A percentile compares a stretch with the other conserved stretches of the same genome.
Conservation (phyloP, 2,888 invertebrate species). For the Pristionchus exspectatus region DNA sequence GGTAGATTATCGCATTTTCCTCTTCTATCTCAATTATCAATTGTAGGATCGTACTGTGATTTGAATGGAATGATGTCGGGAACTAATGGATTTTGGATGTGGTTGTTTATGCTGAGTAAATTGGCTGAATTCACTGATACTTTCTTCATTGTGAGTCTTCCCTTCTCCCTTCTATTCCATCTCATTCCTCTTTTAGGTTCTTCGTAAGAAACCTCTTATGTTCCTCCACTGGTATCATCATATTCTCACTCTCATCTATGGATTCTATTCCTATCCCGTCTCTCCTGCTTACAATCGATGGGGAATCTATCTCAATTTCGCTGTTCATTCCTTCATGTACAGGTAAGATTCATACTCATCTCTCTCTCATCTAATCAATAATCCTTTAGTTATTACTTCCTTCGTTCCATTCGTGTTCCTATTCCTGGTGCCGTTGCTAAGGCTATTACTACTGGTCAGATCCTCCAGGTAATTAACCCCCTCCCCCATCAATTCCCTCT, state of each 20-base stretch:
- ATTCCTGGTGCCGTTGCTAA: slow-evolving; percentile 75
- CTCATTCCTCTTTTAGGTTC: slow-evolving; percentile 30
- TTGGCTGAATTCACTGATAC: slow-evolving; percentile 71
- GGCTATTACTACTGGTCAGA: slow-evolving; percentile 74
- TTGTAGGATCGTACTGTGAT: slow-evolving; percentile 62
- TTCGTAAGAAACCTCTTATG: slow-evolving; percentile 54
- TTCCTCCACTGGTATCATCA: slow-evolving; percentile 57
- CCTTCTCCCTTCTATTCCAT: not conserved
- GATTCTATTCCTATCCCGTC: slow-evolving; percentile 39
- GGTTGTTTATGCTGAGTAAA: slow-evolving; percentile 70
- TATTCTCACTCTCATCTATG: slow-evolving; percentile 52
- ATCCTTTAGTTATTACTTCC: slow-evolving; percentile 73
- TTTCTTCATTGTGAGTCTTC: slow-evolving; percentile 63
- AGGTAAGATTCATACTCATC: slow-evolving; percentile 58
- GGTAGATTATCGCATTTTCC: not conserved
- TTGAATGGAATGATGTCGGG: slow-evolving; percentile 61
- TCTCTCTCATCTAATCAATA: not conserved
- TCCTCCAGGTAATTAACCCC: slow-evolving; percentile 69
- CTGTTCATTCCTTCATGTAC: slow-evolving; percentile 72
- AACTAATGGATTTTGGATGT: slow-evolving; percentile 71
- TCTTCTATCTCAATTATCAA: not conserved
- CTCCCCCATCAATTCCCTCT: slow-evolving; percentile 59
- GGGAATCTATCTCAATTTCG: slow-evolving; percentile 78
- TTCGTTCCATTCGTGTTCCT: slow-evolving; percentile 75
- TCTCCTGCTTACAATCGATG: slow-evolving; percentile 74